Evolutionary conservation across 2,888 invertebrate species (phyloP), one percentile per base, ranked within the genome.

Genomic region (Microctonus hyperodae): DNA sequence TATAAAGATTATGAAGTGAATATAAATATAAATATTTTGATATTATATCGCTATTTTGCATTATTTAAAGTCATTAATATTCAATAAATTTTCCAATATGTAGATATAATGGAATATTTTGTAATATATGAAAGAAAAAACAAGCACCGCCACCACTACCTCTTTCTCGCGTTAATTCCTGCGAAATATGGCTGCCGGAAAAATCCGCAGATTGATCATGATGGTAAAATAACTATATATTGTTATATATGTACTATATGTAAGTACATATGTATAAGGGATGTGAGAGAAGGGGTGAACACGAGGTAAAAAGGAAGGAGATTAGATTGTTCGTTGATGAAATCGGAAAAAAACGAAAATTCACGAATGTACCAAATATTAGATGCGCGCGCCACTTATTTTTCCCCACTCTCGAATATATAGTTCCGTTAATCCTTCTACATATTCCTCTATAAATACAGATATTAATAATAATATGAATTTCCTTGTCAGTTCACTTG

Each of bases 371-470:
- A 68, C 66, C n/a, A 51, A 65, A 59, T 56, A 51, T 55, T 61
- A 60, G 63, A 64, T 69, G 70, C 69, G 70, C 69, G 65, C 70
- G 68, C 68, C 61, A 63, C 63, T 64, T 63, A 62, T 65, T 65
- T 44, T n/a, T n/a, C 16, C 44, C 7, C 20, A 2, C n/a, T 20
- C 44, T 44, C 16, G 1, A n/a, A 6, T 16, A 1, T 16, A 1
- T 44, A 16, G 16, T 9, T n/a, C 6, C 16, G n/a, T 5, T 16
- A 16, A 44, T 44, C 44, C n/a, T n/a, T 44, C 2, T 4, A 37
- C n/a, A n/a, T n/a, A n/a, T n/a, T n/a, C n/a, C n/a, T n/a, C n/a
- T 28, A 28, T 28, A 3, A 5, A 28, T 28, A 28, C 7, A 28
- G 3, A 28, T 28, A 28, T 7, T 5, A 28, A 28, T 7, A 28